Percentiles rank a stretch among this genome's conserved stretches.
phyloP scores from a whole-genome alignment of 2,113 vertebrate species.

The Hystrix brachyura region DNA sequence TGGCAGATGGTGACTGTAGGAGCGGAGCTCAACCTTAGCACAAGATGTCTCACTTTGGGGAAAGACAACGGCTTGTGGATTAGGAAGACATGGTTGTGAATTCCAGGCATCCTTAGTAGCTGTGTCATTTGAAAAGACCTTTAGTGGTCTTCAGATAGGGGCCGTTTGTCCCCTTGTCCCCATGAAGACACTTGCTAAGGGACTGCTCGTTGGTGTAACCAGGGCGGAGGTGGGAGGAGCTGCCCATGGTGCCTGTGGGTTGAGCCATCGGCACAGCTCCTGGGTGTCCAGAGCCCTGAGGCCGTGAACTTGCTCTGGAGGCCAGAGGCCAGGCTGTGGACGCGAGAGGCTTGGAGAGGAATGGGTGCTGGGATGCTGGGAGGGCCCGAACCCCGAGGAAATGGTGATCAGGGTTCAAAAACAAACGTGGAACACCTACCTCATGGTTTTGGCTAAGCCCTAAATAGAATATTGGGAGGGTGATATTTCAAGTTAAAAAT shows the following conservation, averaged over 20 bases:
- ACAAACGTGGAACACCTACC: neutral
- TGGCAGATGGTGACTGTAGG: neutral
- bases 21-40: neutral
- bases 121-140: neutral
- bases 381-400: neutral
- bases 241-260: neutral
- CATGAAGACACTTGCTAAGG: neutral
- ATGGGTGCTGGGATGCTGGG: neutral
- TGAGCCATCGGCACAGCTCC: neutral
- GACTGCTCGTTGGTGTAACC: neutral
- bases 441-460: neutral
- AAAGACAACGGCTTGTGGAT: neutral
- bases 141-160: neutral
- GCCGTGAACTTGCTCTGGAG: neutral
- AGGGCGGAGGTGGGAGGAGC: neutral
- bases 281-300: neutral
- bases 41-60: neutral
- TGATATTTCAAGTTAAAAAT: neutral
- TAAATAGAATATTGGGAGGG: constrained; percentile 15
- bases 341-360: neutral
- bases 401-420: neutral
- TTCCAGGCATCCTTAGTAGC: neutral
- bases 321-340: neutral
- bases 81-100: neutral
- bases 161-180: neutral